A percentile compares a stretch with the other conserved stretches of the same genome.
Conservation (phyloP, 1,140 invertebrate species). For the Zaprionus camerounensis region DNA sequence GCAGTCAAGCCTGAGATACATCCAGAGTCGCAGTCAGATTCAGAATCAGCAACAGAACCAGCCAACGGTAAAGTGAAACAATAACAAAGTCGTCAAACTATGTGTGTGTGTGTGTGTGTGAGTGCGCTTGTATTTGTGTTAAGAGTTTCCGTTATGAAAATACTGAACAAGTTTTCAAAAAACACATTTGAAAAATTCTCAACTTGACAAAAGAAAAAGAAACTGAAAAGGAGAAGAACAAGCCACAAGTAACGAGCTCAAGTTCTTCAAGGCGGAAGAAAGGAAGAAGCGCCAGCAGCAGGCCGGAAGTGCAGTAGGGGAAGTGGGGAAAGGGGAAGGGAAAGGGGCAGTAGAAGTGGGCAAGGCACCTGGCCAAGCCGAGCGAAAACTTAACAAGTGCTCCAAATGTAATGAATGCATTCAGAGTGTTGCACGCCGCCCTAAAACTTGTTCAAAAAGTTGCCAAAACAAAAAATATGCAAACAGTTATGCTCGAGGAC, state of each 20-base stretch:
- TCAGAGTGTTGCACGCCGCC: slow-evolving; percentile 51
- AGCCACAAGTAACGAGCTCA: slow-evolving; percentile 67
- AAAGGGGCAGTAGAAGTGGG: slow-evolving; percentile 44
- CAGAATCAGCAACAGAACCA: slow-evolving; percentile 23
- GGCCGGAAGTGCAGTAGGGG: slow-evolving; percentile 52
- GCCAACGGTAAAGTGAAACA: slow-evolving; percentile 71
- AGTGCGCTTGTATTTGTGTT: slow-evolving; percentile 57
- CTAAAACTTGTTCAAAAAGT: slow-evolving; percentile 56
- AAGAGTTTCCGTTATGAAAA: slow-evolving; percentile 73
- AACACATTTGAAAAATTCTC: slow-evolving; percentile 65
- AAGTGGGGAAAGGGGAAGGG: slow-evolving; percentile 56
- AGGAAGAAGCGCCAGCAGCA: slow-evolving; percentile 52
- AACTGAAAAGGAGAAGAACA: slow-evolving; percentile 54
- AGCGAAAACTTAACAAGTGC: slow-evolving; percentile 68
- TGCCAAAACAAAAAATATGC: slow-evolving; percentile 37
- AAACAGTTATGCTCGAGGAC: slow-evolving; percentile 26
- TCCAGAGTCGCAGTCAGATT: slow-evolving; percentile 39
- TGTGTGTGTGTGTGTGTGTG: slow-evolving; percentile 12
- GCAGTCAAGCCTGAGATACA: slow-evolving; percentile 54
- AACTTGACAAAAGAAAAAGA: slow-evolving; percentile 66
- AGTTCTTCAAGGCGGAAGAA: slow-evolving; percentile 56
- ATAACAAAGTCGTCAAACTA: slow-evolving; percentile 22
- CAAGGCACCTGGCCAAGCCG: slow-evolving; percentile 25
- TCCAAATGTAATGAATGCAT: slow-evolving; percentile 77
- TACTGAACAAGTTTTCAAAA: slow-evolving; percentile 67